A percentile compares a stretch with the other conserved stretches of the same genome.
phyloP scores from a whole-genome alignment of 2,888 invertebrate species.

The Pristionchus entomophagus region DNA sequence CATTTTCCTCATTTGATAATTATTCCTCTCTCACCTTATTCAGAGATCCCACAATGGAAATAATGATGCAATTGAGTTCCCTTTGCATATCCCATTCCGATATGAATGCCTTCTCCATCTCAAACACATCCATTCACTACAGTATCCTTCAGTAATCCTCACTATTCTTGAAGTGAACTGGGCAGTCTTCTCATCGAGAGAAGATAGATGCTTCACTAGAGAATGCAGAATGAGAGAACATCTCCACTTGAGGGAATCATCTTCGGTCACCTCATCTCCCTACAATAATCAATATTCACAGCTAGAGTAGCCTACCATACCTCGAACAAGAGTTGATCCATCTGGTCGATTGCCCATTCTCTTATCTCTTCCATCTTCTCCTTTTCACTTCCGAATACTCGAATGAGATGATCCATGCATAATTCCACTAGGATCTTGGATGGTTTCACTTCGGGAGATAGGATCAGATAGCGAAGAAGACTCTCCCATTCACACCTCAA shows the following conservation, averaged over 20 bases:
- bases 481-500: constrained; percentile 24
- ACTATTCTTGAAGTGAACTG: neutral
- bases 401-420: constrained; percentile 15
- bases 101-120: neutral
- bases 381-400: neutral
- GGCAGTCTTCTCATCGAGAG: neutral
- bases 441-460: constrained; percentile 9
- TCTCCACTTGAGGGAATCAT: constrained; percentile 36
- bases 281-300: neutral
- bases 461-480: constrained; percentile 7
- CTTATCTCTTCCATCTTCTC: neutral
- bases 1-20: neutral
- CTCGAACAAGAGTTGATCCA: constrained; percentile 12
- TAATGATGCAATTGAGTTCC: neutral
- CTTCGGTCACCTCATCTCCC: constrained; percentile 13
- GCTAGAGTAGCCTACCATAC: neutral
- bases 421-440: neutral
- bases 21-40: neutral
- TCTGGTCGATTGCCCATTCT: neutral
- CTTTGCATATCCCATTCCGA: constrained; percentile 43
- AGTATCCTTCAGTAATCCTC: neutral
- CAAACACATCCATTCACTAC: neutral
- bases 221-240: constrained; percentile 32
- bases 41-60: neutral
- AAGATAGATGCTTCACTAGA: neutral